Percentiles rank a stretch among this genome's conserved stretches.
These are phyloP conservation scores for Scolopax rusticola DNA, from an alignment of 2,797 vertebrate species.

Conservation along the genomic window DNA sequence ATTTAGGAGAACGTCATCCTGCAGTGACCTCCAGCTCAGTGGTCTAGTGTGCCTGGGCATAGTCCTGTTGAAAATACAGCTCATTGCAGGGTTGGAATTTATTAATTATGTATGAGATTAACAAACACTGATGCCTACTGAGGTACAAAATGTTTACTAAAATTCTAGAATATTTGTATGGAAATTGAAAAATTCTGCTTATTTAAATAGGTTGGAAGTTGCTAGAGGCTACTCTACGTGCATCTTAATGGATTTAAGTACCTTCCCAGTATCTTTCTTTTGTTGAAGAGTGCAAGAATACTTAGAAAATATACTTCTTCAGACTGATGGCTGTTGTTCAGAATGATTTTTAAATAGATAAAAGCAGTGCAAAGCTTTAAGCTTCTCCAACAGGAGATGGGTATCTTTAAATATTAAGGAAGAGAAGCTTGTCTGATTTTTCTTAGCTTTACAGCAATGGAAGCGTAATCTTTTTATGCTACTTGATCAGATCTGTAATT, in stretches of 20 bases:
- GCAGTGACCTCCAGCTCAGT: slow-evolving; percentile 15
- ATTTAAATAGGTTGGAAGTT: slow-evolving; percentile 38
- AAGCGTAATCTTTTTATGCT: slow-evolving; percentile 30
- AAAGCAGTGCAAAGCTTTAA: slow-evolving; percentile 50
- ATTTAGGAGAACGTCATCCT: not conserved
- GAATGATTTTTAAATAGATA: slow-evolving; percentile 50
- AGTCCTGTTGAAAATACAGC: not conserved
- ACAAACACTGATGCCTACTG: slow-evolving; percentile 18
- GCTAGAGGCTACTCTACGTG: slow-evolving; percentile 11
- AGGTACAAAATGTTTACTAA: slow-evolving; percentile 19
- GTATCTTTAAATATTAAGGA: slow-evolving; percentile 61
- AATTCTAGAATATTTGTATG: slow-evolving; percentile 19
- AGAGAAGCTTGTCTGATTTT: slow-evolving; percentile 35
- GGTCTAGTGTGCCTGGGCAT: slow-evolving; percentile 1
- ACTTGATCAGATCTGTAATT: slow-evolving; percentile 46
- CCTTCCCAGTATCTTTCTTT: not conserved
- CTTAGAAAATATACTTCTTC: slow-evolving; percentile 21
- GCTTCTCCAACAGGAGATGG: slow-evolving; percentile 23
- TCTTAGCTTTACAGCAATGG: slow-evolving; percentile 21
- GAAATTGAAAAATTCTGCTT: slow-evolving; percentile 38
- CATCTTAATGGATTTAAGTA: slow-evolving; percentile 29
- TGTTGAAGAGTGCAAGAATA: slow-evolving; percentile 22
- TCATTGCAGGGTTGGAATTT: not conserved
- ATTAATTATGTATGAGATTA: slow-evolving; percentile 26
- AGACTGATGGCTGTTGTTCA: not conserved